A percentile compares a stretch with the other conserved stretches of the same genome.
These are phyloP conservation scores for Mystacornis crossleyi DNA, from an alignment of 2,113 vertebrate genomes.

Conservation along the genomic window DNA sequence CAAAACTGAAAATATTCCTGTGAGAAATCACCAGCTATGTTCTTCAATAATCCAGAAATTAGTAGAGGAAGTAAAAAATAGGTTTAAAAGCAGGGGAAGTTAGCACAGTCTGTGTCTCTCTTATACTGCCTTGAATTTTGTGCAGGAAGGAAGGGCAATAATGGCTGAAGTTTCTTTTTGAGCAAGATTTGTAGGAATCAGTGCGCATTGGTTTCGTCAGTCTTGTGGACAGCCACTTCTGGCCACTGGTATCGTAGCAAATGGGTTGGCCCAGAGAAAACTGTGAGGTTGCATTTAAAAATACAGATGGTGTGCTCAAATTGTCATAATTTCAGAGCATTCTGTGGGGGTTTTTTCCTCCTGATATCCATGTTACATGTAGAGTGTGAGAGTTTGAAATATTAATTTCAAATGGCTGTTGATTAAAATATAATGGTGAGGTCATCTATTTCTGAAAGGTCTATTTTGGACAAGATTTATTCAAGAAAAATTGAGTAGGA, in stretches of 20 bases:
- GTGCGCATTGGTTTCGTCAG: neutral
- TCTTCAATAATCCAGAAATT: neutral
- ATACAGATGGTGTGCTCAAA: neutral
- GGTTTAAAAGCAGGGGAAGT: rapidly evolving
- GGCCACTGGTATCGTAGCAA: neutral
- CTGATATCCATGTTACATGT: neutral
- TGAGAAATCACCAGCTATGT: neutral
- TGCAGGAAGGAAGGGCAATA: neutral
- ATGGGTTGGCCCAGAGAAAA: neutral
- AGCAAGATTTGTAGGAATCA: neutral
- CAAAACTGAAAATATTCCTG: neutral
- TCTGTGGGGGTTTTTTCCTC: neutral
- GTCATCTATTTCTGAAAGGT: neutral
- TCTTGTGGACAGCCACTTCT: neutral
- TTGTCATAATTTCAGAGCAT: neutral
- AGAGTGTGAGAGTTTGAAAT: neutral
- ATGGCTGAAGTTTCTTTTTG: neutral
- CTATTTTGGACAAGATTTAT: neutral
- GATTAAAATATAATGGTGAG: constrained; percentile 7
- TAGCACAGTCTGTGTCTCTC: neutral
- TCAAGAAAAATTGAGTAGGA: neutral
- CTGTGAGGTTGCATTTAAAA: neutral
- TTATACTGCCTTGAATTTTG: neutral
- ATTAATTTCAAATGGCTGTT: neutral
- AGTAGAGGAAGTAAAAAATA: neutral